Base-by-base conservation (phyloP, 2,797 vertebrate species). In the Etheostoma perlongum region DNA sequence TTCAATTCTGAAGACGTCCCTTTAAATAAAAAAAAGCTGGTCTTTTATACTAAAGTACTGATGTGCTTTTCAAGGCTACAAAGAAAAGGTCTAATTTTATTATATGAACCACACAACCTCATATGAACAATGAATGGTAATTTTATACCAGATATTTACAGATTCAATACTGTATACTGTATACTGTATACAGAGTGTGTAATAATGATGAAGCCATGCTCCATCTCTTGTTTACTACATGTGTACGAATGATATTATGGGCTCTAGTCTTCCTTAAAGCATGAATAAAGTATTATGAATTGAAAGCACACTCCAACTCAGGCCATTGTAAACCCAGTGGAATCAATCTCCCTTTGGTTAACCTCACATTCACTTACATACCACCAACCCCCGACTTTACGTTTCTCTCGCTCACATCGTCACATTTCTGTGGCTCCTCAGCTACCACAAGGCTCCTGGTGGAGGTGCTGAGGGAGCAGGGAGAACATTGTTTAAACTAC, bases 401-500 rank as follows among this genome's bases (percentile, higher is more conserved):
- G 15, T 21, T 51, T 48, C 25, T 60, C 19, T 54, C 6, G 19
- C 54, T 65, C 62, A 16, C n/a, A 11, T 3, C 11, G 30, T 10
- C 42, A 44, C 42, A 44, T 15, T 44, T 13, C 42, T 44, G 72
- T 44, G 67, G 80, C 74, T 84, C 79, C 53, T 79, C 80, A 68
- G 79, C 82, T 67, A 76, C 78, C 77, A 84, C 47, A 12, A 80
- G 85, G 86, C 81, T 89, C 83, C 81, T 87, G 86, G 74, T 87
- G 87, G 86, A 91, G 89, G 85, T 87, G 89, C 87, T 86, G 86
- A 84, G 86, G 88, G 83, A 84, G 82, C 79, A 21, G 57, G 27
- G 27, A 79, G 83, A 85, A 79, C 78, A 59, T 62, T 91, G 90
- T 92, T 92, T 93, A 86, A 90, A 89, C 89, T 90, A 61, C 84